Percentiles rank a stretch among this genome's conserved stretches.
phyloP scores from a whole-genome alignment of 2,797 vertebrate species.

The Spinus olivaceus region DNA sequence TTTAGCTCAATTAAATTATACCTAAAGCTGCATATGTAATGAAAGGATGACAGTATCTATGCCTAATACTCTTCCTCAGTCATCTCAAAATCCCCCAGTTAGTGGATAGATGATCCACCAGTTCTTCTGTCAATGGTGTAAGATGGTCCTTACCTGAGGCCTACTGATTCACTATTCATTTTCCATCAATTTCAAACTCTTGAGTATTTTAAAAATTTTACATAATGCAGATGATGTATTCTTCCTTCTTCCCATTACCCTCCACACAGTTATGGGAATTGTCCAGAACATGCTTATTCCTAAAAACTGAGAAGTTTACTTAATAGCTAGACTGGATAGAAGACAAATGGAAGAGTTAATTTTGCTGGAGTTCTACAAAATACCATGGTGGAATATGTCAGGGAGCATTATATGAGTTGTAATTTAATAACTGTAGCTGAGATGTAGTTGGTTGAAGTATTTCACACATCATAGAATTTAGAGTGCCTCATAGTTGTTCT shows the following conservation, averaged over 20 bases:
- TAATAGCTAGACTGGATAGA: not conserved
- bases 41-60: not conserved
- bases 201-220: not conserved
- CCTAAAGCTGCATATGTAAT: not conserved
- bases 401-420: not conserved
- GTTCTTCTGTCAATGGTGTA: not conserved
- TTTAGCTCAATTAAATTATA: not conserved
- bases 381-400: not conserved
- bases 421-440: not conserved
- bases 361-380: not conserved
- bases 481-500: not conserved
- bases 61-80: not conserved
- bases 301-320: not conserved
- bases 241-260: not conserved
- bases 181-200: not conserved
- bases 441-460: not conserved
- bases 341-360: not conserved
- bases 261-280: not conserved
- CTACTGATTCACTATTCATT: not conserved
- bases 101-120: not conserved
- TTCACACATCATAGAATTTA: not conserved
- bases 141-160: not conserved
- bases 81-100: not conserved
- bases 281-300: not conserved
- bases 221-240: not conserved